A percentile compares a stretch with the other conserved stretches of the same genome.
Conservation (phyloP, 2,797 vertebrate genomes). For the Neosilurus hyrtlii region DNA sequence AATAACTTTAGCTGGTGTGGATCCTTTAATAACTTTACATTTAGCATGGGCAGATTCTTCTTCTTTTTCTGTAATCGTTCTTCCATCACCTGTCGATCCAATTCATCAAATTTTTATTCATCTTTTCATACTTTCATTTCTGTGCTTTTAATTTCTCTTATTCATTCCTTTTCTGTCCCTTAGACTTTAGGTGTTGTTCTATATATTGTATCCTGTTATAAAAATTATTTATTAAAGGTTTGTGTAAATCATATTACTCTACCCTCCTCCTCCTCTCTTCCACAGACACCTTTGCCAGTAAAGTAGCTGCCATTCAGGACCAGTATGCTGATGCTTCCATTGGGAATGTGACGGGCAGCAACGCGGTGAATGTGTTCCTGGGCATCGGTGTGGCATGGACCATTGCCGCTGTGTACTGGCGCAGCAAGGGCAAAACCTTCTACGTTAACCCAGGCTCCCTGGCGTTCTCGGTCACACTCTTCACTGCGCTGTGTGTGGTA, state of each 20-base stretch:
- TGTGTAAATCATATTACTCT: not conserved
- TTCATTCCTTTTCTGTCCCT: not conserved
- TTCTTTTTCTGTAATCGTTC: not conserved
- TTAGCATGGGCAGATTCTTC: not conserved
- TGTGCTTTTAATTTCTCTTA: not conserved
- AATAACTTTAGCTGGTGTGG: not conserved
- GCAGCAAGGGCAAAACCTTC: conserved; percentile 71
- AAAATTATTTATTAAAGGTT: not conserved
- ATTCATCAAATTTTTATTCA: not conserved
- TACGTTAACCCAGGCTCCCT: conserved; percentile 76
- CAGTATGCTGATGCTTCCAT: conserved; percentile 85
- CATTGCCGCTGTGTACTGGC: conserved; percentile 81
- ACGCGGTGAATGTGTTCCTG: conserved; percentile 84
- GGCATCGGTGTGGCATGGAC: conserved; percentile 86
- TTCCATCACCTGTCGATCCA: not conserved
- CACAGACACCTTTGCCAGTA: conserved; percentile 84
- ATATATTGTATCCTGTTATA: not conserved
- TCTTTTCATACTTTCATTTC: not conserved
- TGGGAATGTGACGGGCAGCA: conserved; percentile 85
- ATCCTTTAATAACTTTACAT: not conserved
- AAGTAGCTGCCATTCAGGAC: conserved; percentile 85
- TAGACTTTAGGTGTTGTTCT: too few species aligned
- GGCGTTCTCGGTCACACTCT: conserved; percentile 84
- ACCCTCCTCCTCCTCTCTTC: not conserved
- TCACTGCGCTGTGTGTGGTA: conserved; percentile 76